Percentiles rank a stretch among this genome's conserved stretches.
Evolutionary conservation across 2,888 invertebrate genomes (phyloP).

Genomic region (Coleophora flavipennella): DNA sequence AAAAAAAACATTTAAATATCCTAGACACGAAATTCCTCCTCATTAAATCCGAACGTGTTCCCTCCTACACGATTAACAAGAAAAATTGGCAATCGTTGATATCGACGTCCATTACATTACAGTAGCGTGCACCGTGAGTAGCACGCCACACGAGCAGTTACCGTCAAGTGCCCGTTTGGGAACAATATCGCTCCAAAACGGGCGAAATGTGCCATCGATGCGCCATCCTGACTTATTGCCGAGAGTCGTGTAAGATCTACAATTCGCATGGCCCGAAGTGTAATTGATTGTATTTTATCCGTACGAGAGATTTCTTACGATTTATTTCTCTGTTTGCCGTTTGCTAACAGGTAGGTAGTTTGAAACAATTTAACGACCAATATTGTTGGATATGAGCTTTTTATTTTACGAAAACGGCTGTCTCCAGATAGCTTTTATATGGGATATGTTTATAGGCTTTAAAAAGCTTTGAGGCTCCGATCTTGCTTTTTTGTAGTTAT

Average conservation of each 20-base stretch:
- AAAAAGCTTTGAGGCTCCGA: no score
- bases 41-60: not conserved
- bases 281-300: conserved; percentile 29
- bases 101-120: not conserved
- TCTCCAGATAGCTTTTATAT: no score
- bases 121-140: conserved; percentile 21
- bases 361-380: no score
- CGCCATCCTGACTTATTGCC: conserved; percentile 26
- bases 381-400: no score
- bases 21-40: not conserved
- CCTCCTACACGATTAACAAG: conserved; percentile 14
- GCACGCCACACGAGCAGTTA: conserved; percentile 32
- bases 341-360: no score
- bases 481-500: no score
- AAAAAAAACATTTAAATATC: not conserved
- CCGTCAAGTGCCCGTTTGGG: conserved; percentile 46
- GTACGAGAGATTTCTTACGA: not conserved
- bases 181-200: conserved; percentile 36
- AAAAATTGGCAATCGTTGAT: conserved; percentile 27
- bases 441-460: no score
- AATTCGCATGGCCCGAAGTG: conserved; percentile 23
- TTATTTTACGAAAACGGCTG: no score
- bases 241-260: not conserved
- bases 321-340: not conserved
- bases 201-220: conserved; percentile 3